Evolutionary conservation across 2,888 invertebrate species (phyloP).

Genomic region (Scaptomyza polygonia): DNA sequence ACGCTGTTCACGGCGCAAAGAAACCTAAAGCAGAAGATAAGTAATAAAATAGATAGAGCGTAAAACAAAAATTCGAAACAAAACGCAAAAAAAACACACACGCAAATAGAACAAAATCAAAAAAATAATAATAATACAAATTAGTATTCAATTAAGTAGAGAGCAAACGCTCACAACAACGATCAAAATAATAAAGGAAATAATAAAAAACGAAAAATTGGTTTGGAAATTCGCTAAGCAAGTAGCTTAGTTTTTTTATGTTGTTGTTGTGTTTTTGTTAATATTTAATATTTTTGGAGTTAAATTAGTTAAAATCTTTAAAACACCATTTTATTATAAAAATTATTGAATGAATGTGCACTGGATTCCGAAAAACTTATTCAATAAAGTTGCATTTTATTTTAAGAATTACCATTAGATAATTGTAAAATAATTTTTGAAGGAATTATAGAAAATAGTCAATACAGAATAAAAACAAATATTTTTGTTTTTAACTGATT

Average conservation of each 20-base stretch:
- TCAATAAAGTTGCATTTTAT: too few relatives aligned
- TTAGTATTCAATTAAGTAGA: not conserved
- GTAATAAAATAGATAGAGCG: slow-evolving; percentile 74
- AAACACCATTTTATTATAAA: too few relatives aligned
- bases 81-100: slow-evolving; percentile 75
- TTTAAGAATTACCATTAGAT: too few relatives aligned
- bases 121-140: not conserved
- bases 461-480: too few relatives aligned
- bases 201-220: slow-evolving; percentile 1
- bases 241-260: not conserved
- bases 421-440: too few relatives aligned
- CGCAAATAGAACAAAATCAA: slow-evolving; percentile 3
- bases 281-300: too few relatives aligned
- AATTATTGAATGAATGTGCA: too few relatives aligned
- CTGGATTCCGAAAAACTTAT: too few relatives aligned
- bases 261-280: not conserved
- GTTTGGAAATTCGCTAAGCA: not conserved
- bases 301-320: too few relatives aligned
- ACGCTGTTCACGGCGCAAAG: slow-evolving; percentile 87
- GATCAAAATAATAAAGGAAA: not conserved
- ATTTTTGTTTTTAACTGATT: too few relatives aligned
- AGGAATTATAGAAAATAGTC: too few relatives aligned
- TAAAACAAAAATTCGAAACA: slow-evolving; percentile 81
- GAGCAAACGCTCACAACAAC: not conserved
- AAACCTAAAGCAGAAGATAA: slow-evolving; percentile 86